Percentiles rank a stretch among this genome's conserved stretches.
Evolutionary conservation across 2,797 vertebrate genomes (phyloP).

Genomic region (Diplodus sargus): DNA sequence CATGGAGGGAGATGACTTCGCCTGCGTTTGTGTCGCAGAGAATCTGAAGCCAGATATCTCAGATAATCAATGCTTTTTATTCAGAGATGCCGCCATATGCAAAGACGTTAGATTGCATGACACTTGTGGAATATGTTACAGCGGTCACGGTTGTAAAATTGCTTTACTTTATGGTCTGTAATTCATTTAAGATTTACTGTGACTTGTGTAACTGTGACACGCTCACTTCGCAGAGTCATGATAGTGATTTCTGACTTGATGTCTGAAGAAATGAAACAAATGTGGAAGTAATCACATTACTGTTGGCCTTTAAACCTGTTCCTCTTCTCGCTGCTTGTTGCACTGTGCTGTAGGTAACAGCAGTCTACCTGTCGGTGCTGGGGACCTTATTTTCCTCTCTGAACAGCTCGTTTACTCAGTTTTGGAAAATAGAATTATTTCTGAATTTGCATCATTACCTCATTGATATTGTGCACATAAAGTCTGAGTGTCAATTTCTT

Average conservation of each 20-base stretch:
- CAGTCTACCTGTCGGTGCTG: background rate
- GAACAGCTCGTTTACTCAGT: too few species aligned
- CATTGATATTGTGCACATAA: too few species aligned
- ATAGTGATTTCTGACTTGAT: background rate
- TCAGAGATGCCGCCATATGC: background rate
- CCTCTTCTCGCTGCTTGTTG: background rate
- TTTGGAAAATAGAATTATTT: too few species aligned
- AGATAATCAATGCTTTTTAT: background rate
- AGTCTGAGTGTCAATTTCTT: too few species aligned
- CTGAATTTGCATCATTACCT: too few species aligned
- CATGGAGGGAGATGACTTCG: background rate
- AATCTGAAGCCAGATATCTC: background rate
- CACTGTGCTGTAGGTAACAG: background rate
- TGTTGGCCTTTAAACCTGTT: background rate
- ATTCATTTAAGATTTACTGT: background rate
- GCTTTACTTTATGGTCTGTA: too few species aligned
- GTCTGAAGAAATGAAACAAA: background rate
- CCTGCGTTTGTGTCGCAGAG: background rate
- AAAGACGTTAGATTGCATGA: background rate
- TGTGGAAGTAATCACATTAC: background rate
- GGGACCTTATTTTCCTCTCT: too few species aligned
- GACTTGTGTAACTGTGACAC: background rate
- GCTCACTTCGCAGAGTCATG: background rate
- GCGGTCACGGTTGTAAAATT: too few species aligned
- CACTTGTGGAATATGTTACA: background rate